Evolutionary conservation across 35 echinoderm and acorn worm species (phyloP).

Genomic region (Apostichopus parvimensis): DNA sequence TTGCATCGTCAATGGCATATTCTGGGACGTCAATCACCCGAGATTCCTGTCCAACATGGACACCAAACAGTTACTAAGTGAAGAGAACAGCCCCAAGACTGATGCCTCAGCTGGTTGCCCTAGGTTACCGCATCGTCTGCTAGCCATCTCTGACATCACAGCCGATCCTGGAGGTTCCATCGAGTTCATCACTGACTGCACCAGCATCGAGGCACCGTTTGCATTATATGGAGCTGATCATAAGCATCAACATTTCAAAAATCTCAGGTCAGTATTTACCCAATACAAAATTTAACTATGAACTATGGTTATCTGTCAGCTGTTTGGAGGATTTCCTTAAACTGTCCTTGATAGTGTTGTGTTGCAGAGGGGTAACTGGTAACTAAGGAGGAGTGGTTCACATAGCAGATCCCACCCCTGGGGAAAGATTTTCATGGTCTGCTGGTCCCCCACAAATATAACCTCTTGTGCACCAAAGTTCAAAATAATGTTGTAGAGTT

Average conservation of each 20-base stretch:
- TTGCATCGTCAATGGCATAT: conserved; percentile 96
- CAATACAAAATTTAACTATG: too few relatives aligned
- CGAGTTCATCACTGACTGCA: conserved; percentile 90
- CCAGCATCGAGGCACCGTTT: conserved; percentile 90
- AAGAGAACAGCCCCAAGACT: conserved; percentile 59
- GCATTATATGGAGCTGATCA: conserved; percentile 84
- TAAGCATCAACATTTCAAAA: conserved; percentile 94
- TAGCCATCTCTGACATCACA: conserved; percentile 98
- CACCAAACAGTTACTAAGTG: conserved; percentile 81
- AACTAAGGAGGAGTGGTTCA: too few relatives aligned
- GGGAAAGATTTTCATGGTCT: too few relatives aligned
- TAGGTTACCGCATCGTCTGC: conserved; percentile 82
- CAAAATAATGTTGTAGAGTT: too few relatives aligned
- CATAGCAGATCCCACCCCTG: too few relatives aligned
- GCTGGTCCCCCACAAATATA: too few relatives aligned
- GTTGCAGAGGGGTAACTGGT: too few relatives aligned
- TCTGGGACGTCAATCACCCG: conserved; percentile 92
- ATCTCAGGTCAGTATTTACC: conserved; percentile 56
- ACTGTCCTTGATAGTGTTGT: too few relatives aligned
- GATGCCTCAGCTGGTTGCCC: conserved; percentile 75
- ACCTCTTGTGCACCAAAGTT: too few relatives aligned
- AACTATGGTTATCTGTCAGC: too few relatives aligned
- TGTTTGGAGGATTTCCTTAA: too few relatives aligned
- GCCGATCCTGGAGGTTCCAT: conserved; percentile 96
- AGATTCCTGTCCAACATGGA: conserved; percentile 94